phyloP scores from a whole-genome alignment of 2,797 vertebrate species.

The Enteromius thamalakanensis region DNA sequence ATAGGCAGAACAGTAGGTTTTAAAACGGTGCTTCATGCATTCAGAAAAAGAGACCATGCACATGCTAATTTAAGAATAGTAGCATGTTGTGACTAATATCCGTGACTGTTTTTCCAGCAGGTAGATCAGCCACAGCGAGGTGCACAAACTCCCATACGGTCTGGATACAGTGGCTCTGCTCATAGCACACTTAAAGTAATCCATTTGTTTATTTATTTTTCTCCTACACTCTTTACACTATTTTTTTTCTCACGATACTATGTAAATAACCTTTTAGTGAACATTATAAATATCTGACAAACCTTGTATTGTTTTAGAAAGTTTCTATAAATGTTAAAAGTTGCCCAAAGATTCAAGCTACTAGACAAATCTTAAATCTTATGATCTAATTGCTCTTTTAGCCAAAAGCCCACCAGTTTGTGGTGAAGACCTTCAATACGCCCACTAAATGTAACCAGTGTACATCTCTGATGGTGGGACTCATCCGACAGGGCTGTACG shows the following conservation, averaged over 20 bases:
- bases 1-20: neutral
- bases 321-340: neutral
- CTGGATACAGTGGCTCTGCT: conserved; percentile 76
- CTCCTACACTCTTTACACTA: neutral
- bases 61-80: neutral
- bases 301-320: neutral
- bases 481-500: conserved; percentile 95
- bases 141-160: conserved; percentile 79
- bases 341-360: neutral
- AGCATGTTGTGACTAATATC: conserved; percentile 6
- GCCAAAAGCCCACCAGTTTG: conserved; percentile 98
- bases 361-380: neutral
- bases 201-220: neutral
- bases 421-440: conserved; percentile 92
- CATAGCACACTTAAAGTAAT: conserved; percentile 82
- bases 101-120: conserved; percentile 71
- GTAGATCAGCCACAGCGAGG: conserved; percentile 78
- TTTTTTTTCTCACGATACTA: neutral
- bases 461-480: conserved; percentile 96
- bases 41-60: neutral
- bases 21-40: neutral
- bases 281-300: neutral
- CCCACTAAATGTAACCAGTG: conserved; percentile 98
- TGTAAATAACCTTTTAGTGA: neutral
- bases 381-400: conserved; percentile 61